phyloP scores from a whole-genome alignment of 2,113 vertebrate genomes.

The Beaufortia kweichowensis region DNA sequence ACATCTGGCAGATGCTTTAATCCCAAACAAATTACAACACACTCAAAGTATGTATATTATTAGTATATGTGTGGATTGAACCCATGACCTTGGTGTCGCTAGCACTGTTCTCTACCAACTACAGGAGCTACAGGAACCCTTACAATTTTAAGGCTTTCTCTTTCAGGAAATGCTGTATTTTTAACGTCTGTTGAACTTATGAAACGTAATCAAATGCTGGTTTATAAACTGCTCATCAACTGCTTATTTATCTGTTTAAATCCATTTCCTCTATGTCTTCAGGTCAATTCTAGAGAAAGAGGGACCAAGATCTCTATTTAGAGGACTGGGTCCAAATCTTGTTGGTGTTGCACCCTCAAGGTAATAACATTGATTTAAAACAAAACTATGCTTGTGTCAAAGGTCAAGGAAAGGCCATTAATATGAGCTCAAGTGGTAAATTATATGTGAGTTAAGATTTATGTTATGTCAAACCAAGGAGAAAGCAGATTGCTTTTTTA shows the following conservation, averaged over 20 bases:
- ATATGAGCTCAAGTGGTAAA: background rate
- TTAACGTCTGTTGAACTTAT: background rate
- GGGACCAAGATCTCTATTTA: conserved; percentile 93
- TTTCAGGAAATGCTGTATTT: background rate
- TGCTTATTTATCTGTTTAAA: background rate
- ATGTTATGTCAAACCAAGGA: no score
- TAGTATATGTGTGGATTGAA: no score
- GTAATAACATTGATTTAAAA: conserved; percentile 67
- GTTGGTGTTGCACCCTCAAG: conserved; percentile 96
- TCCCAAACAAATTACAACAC: no score
- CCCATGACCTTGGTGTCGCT: no score
- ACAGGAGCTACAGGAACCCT: no score
- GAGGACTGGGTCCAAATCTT: conserved; percentile 93
- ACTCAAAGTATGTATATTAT: no score
- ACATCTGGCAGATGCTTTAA: no score
- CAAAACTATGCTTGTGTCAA: background rate
- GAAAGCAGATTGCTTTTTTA: no score
- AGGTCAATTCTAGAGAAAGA: conserved; percentile 98
- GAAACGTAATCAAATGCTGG: no score
- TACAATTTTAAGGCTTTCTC: background rate
- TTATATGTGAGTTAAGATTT: background rate
- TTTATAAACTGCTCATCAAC: background rate
- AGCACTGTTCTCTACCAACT: no score
- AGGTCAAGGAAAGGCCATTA: background rate
- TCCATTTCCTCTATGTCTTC: conserved; percentile 41